Evolutionary conservation across 1,140 invertebrate species (phyloP), one percentile per base, ranked within the genome.

Genomic region (Leptestheria dahalacensis): DNA sequence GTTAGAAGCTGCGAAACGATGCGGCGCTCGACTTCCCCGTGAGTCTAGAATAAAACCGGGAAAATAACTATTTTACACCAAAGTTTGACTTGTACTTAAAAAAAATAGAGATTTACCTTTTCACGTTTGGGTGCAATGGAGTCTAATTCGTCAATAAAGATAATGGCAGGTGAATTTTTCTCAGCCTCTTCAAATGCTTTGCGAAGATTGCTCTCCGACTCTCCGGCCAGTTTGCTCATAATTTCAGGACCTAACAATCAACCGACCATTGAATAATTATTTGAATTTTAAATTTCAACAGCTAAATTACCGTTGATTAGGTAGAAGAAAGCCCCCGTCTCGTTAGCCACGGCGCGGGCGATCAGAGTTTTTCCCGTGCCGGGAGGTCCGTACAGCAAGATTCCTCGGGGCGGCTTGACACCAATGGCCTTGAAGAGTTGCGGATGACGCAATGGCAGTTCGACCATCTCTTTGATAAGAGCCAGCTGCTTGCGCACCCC

Each of bases 61-160:
- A n/a, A n/a, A n/a, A n/a, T n/a, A n/a, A n/a, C n/a, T n/a, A n/a
- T n/a, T n/a, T n/a, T n/a, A n/a, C n/a, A n/a, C n/a, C n/a, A n/a
- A n/a, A n/a, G n/a, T n/a, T n/a, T n/a, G n/a, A n/a, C n/a, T n/a
- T 41, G 15, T 41, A 41, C 15, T 9, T 15, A 41, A 9, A 9
- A 15, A 41, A 41, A 15, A 15, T 9, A 41, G 15, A 41, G 6
- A 41, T 9, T 41, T 41, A 41, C 33, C 33, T 99, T 99, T 79
- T 99, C 97, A 75, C 97, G 81, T 74, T 99, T 99, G 4, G 97
- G 97, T n/a, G 97, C 97, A 71, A 99, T 99, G n/a, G 96, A 94
- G 75, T 99, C 97, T 65, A 99, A 78, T 76, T 99, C 97, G 75
- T 99, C 97, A 67, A 99, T 99, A 73, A 99, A 99, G 66, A 99